phyloP scores from a whole-genome alignment of 2,113 vertebrate species.

The Hystrix brachyura region DNA sequence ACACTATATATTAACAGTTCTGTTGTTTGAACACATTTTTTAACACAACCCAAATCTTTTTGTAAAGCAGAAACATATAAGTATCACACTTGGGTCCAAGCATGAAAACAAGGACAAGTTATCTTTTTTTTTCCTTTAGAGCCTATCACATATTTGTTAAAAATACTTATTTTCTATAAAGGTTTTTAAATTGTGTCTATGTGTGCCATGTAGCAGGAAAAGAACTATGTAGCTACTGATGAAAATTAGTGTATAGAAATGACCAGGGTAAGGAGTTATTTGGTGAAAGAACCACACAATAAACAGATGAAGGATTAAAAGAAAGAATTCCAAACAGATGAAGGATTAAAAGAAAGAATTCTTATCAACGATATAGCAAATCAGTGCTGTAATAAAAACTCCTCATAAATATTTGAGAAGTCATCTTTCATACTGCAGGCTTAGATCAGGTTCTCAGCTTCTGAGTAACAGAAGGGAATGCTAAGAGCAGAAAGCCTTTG shows the following conservation, averaged over 20 bases:
- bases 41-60: background rate
- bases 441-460: background rate
- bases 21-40: background rate
- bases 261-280: background rate
- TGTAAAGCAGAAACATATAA: background rate
- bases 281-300: background rate
- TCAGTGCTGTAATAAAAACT: background rate
- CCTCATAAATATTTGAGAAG: background rate
- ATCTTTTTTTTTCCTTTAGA: background rate
- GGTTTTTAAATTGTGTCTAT: background rate
- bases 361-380: background rate
- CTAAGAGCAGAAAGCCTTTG: background rate
- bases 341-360: conserved; percentile 15
- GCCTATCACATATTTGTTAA: background rate
- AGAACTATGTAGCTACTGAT: background rate
- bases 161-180: conserved; percentile 31
- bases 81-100: background rate
- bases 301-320: background rate
- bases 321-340: background rate
- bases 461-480: background rate
- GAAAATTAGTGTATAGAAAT: background rate
- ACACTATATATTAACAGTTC: background rate
- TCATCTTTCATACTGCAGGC: background rate
- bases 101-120: background rate
- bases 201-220: background rate